Conservation (phyloP, 2,797 vertebrate species). For the Phrynocephalus vlangalii region DNA sequence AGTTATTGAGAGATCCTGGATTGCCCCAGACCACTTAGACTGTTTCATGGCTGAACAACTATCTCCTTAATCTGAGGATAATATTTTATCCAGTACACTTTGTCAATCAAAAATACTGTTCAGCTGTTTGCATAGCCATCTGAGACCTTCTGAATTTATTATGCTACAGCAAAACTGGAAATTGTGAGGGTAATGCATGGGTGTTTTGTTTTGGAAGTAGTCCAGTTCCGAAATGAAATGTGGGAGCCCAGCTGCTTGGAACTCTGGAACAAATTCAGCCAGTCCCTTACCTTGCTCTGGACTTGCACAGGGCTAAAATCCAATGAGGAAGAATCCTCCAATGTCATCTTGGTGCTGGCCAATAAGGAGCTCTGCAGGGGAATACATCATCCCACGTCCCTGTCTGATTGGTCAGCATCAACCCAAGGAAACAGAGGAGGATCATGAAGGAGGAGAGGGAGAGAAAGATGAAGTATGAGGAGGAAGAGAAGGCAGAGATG, state of each 20-base stretch:
- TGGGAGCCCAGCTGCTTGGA: no score
- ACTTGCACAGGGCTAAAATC: no score
- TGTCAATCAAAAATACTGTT: slow-evolving; percentile 7
- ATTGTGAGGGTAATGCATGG: background rate
- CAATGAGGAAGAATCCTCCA: no score
- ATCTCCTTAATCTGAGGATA: background rate
- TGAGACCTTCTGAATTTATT: background rate
- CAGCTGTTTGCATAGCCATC: slow-evolving; percentile 3
- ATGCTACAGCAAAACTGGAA: background rate
- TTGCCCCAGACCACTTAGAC: slow-evolving; percentile 17
- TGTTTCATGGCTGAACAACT: background rate
- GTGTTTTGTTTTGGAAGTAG: no score
- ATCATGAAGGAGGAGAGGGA: background rate
- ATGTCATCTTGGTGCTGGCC: no score
- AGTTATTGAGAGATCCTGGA: slow-evolving; percentile 5
- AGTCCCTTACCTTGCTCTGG: no score
- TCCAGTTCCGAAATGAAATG: no score
- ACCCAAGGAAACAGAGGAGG: background rate
- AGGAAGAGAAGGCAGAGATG: background rate
- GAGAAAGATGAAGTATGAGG: background rate
- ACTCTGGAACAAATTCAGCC: no score
- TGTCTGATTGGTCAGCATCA: background rate
- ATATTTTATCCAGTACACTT: background rate
- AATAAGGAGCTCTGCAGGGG: no score
- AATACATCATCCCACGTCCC: no score